These are phyloP conservation scores for Montifringilla adamsi DNA, from an alignment of 2,113 vertebrate species.

Conservation along the genomic window DNA sequence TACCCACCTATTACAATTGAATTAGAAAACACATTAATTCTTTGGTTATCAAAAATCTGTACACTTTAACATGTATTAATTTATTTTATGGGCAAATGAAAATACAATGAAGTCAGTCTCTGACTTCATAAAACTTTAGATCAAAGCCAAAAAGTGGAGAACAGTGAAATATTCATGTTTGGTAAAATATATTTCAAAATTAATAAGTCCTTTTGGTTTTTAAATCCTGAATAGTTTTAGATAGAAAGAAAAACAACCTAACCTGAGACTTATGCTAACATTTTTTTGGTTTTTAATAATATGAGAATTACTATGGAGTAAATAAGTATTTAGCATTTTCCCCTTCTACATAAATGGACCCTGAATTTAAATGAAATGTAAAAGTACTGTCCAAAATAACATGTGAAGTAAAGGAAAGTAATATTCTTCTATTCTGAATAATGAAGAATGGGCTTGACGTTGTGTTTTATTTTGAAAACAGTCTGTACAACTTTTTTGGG, in stretches of 20 bases:
- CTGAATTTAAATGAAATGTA: background rate
- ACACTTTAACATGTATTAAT: background rate
- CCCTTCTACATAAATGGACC: background rate
- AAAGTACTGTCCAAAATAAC: background rate
- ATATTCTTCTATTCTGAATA: background rate
- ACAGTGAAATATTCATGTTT: background rate
- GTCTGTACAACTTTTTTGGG: background rate
- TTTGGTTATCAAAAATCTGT: background rate
- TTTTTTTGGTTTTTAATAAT: background rate
- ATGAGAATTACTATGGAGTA: background rate
- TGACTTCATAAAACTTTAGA: slow-evolving; percentile 12
- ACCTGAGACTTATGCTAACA: background rate
- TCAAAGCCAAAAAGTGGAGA: background rate
- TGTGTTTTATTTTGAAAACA: background rate
- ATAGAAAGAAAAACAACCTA: background rate
- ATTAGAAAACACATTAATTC: background rate
- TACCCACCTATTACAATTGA: background rate
- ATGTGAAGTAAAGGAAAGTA: background rate
- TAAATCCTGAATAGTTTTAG: background rate
- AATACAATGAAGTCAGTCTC: background rate
- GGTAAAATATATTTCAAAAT: background rate
- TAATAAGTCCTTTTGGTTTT: background rate
- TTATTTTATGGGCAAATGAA: background rate
- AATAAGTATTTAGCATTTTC: background rate
- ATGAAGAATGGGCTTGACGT: background rate